A percentile compares a stretch with the other conserved stretches of the same genome.
phyloP scores from a whole-genome alignment of 2,888 invertebrate genomes.

The Agrenia bidenticulata region DNA sequence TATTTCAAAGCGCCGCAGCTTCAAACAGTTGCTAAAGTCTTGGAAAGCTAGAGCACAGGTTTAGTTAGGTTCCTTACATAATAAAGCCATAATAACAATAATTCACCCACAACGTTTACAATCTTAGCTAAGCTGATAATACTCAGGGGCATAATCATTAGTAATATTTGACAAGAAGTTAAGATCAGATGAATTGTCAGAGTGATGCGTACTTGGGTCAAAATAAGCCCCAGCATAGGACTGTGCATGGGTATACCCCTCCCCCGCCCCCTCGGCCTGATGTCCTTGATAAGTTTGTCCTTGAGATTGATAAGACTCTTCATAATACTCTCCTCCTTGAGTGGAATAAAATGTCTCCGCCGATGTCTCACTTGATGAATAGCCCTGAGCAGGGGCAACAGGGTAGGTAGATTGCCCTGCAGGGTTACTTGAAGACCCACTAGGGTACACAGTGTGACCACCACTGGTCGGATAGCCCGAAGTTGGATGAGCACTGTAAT shows the following conservation, averaged over 20 bases:
- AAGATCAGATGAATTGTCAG: slow-evolving; percentile 64
- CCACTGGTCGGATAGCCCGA: not conserved
- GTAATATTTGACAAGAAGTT: slow-evolving; percentile 89
- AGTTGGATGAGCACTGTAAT: not conserved
- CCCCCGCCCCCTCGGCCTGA: not conserved
- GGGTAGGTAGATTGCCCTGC: no score
- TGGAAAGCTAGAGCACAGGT: no score
- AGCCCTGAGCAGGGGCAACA: not conserved
- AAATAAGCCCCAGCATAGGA: slow-evolving; percentile 28
- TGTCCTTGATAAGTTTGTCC: not conserved
- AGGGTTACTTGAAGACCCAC: not conserved
- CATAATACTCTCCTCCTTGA: slow-evolving; percentile 12
- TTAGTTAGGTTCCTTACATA: not conserved
- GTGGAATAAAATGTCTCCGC: slow-evolving; percentile 16
- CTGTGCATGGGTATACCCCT: not conserved
- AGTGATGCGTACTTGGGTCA: not conserved
- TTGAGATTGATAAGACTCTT: slow-evolving; percentile 1
- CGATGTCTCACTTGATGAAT: slow-evolving; percentile 20
- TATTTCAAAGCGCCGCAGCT: no score
- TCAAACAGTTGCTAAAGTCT: no score
- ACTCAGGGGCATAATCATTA: slow-evolving; percentile 89
- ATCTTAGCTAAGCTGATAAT: slow-evolving; percentile 72
- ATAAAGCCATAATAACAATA: no score
- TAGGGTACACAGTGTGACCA: not conserved
- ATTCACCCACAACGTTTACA: not conserved